Evolutionary conservation across 2,797 vertebrate genomes (phyloP).

Genomic region (Bufotes viridis): DNA sequence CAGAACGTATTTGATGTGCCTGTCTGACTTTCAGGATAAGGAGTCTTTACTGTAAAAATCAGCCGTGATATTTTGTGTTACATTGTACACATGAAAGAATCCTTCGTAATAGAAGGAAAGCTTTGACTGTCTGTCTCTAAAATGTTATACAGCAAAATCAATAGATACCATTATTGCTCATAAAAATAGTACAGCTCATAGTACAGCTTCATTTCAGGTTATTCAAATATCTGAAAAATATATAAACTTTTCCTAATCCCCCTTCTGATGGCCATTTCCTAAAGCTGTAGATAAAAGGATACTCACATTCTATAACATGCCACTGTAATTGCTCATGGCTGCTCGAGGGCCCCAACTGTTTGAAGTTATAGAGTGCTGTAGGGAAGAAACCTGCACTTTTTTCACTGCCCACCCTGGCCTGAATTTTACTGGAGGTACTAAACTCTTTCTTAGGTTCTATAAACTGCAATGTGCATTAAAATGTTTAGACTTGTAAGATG

Average conservation of each 20-base stretch:
- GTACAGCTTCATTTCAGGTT: not conserved
- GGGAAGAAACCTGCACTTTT: constrained; percentile 34
- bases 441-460: not conserved
- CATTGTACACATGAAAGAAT: not conserved
- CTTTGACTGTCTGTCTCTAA: not conserved
- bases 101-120: not conserved
- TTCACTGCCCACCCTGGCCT: constrained; percentile 21
- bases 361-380: constrained; percentile 34
- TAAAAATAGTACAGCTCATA: not conserved
- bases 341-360: constrained; percentile 28
- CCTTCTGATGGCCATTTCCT: constrained; percentile 34
- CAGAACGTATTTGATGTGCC: not conserved
- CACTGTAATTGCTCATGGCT: constrained; percentile 40
- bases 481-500: not conserved
- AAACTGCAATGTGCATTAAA: not conserved
- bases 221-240: constrained; percentile 2
- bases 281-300: constrained; percentile 31
- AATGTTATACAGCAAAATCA: not conserved
- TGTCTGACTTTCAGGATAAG: not conserved
- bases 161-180: constrained; percentile 2
- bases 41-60: not conserved
- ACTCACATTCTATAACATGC: constrained; percentile 31
- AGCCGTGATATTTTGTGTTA: not conserved
- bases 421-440: constrained; percentile 18
- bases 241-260: constrained; percentile 4